These are phyloP conservation scores for Bombyx mandarina DNA, from an alignment of 1,140 invertebrate genomes.

Conservation along the genomic window DNA sequence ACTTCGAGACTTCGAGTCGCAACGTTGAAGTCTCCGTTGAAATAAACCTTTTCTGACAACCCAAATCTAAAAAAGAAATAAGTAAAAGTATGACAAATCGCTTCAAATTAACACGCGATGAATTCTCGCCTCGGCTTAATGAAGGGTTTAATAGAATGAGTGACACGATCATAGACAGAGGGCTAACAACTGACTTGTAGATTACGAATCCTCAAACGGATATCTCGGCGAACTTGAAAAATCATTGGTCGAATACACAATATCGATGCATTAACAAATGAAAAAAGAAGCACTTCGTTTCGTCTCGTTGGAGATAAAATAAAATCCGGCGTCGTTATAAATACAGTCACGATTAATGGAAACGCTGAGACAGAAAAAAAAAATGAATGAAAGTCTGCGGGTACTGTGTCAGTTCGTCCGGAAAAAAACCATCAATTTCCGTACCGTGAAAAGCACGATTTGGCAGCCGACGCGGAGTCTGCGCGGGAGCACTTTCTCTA, in stretches of 20 bases:
- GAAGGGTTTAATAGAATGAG: constrained; percentile 14
- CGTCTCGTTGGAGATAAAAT: too few species aligned
- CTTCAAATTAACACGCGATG: constrained; percentile 20
- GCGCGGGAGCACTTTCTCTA: constrained; percentile 63
- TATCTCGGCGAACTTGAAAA: too few species aligned
- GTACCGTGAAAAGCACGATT: constrained; percentile 62
- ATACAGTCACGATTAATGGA: too few species aligned
- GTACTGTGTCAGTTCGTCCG: constrained; percentile 32
- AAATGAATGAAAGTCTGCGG: constrained; percentile 21
- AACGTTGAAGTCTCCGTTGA: too few species aligned
- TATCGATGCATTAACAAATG: too few species aligned
- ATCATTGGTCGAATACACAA: too few species aligned
- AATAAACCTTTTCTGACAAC: constrained; percentile 8
- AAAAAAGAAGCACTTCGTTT: too few species aligned
- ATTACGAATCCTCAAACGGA: too few species aligned
- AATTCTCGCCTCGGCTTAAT: constrained; percentile 16
- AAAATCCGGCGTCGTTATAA: too few species aligned
- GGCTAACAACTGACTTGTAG: too few species aligned
- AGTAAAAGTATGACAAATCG: constrained; percentile 56
- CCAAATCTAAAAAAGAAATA: constrained; percentile 14
- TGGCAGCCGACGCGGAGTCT: constrained; percentile 66
- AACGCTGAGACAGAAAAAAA: not conserved
- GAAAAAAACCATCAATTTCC: constrained; percentile 59
- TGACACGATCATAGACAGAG: constrained; percentile 13
- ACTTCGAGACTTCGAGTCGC: too few species aligned